phyloP scores from a whole-genome alignment of 2,888 invertebrate genomes.

The Xanthorhoe spadicearia region DNA sequence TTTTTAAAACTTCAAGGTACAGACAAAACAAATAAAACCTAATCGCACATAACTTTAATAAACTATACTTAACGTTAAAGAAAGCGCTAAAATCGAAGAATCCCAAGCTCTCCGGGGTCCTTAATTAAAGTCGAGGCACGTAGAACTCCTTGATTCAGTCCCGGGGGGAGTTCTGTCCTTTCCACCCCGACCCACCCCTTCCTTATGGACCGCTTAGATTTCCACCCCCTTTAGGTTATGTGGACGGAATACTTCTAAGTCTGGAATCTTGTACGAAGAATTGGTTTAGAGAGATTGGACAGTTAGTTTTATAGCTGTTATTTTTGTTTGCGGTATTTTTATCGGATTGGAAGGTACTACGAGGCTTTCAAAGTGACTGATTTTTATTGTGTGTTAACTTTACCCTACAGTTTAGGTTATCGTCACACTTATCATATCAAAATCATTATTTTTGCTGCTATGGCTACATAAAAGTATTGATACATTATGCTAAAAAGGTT shows the following conservation, averaged over 20 bases:
- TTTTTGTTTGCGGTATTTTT: conserved; percentile 50
- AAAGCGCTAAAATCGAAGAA: conserved; percentile 82
- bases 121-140: conserved; percentile 83
- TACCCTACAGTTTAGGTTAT: too few relatives aligned
- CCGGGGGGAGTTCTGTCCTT: conserved; percentile 56
- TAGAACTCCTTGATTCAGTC: conserved; percentile 84
- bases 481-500: not conserved
- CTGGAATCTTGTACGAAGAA: conserved; percentile 82
- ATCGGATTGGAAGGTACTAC: conserved; percentile 21
- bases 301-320: conserved; percentile 66
- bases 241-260: conserved; percentile 80
- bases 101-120: conserved; percentile 74
- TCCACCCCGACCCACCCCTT: conserved; percentile 72
- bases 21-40: conserved; percentile 37
- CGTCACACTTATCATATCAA: too few relatives aligned
- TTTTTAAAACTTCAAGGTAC: not conserved
- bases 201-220: conserved; percentile 85
- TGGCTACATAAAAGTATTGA: not conserved
- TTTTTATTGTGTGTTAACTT: not conserved
- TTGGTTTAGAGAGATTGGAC: conserved; percentile 81
- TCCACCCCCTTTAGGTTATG: conserved; percentile 78
- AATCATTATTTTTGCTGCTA: too few relatives aligned
- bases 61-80: conserved; percentile 62
- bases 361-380: not conserved
- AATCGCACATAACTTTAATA: conserved; percentile 44